Base-by-base conservation (phyloP, 2,888 invertebrate species). In the Brachynemurus nebulosus region DNA sequence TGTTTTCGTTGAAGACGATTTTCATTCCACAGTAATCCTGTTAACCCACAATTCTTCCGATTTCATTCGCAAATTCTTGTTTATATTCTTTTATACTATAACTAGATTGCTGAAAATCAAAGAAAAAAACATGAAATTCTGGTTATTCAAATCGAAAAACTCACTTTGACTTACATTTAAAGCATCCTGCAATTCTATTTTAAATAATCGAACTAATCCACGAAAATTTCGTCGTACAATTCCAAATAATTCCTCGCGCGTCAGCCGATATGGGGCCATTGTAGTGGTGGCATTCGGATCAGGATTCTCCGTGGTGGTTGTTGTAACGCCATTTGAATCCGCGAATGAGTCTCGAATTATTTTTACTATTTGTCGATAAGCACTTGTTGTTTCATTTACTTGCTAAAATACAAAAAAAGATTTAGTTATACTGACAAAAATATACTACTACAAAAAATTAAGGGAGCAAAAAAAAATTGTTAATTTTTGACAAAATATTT, bases 131-230 rank as follows among this genome's bases (percentile, higher is more conserved):
- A 21, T 7, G 25, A 18, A 38, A 21, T 17, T 14, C n/a, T 9
- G 4, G 17, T 18, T 19, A 14, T 40, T 23, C 4, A n/a, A 48
- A 37, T 55, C 56, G n/a, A n/a, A n/a, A n/a, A n/a, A n/a, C n/a
- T n/a, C n/a, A n/a, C n/a, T n/a, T n/a, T n/a, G n/a, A n/a, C n/a
- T 60, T 55, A 72, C 71, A 55, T 65, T 63, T 12, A 68, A 47
- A 2, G 72, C 71, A 47, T 71, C 69, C 16, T 57, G 54, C 57
- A 71, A 61, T 53, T 72, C 72, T 40, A 71, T 59, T 49, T 70
- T 68, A 49, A 67, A 70, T 4, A 72, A 53, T 45, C 68, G 56
- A 2, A 63, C 57, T 11, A 72, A 54, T 5, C 72, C 72, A 47
- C 61, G 60, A 7, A 71, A 49, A 52, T 72, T 72, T 51, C 71